Evolutionary conservation across 2,888 invertebrate genomes (phyloP), one percentile per base, ranked within the genome.

Genomic region (Galeruca laticollis): DNA sequence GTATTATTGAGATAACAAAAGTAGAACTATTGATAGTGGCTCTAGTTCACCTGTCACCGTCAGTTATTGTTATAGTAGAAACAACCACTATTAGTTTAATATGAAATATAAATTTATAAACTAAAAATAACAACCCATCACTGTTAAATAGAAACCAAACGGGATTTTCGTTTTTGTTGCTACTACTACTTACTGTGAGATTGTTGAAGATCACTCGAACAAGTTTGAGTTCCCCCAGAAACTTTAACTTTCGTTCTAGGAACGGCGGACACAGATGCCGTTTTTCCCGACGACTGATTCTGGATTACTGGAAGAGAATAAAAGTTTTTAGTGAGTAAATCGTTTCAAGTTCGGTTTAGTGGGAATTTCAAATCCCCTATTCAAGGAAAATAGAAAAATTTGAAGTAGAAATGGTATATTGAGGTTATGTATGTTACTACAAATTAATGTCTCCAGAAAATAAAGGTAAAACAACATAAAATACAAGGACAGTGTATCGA

Each of bases 141-240:
- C 26, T 26, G 26, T 26, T 26, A 3, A 26, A 26, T 26, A 26
- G 4, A 26, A 26, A 26, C 26, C 26, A 26, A 26, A 5, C 3
- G 6, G 26, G 26, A 26, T 26, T 26, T 26, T 26, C 26, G 26
- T 26, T 26, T 10, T 5, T 35, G 51, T 61, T 21, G 20, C 5
- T 49, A 2, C 9, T 15, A 47, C 15, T 21, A 77, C 78, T 79
- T 74, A 80, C 81, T 81, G 70, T 80, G 79, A 52, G 79, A 71
- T 68, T 80, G 81, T 71, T 79, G 79, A 18, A 79, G 72, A 74
- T 79, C 79, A 61, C 79, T 79, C 13, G 79, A 79, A 68, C 94
- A 92, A 6, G 96, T 96, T 84, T 96, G 96, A 0, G 96, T 95
- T 33, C 96, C 96, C 13, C 95, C 95, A 6, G 95, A 94, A 31